Conservation (phyloP, 2,888 invertebrate genomes). For the Euzetes globulus region DNA sequence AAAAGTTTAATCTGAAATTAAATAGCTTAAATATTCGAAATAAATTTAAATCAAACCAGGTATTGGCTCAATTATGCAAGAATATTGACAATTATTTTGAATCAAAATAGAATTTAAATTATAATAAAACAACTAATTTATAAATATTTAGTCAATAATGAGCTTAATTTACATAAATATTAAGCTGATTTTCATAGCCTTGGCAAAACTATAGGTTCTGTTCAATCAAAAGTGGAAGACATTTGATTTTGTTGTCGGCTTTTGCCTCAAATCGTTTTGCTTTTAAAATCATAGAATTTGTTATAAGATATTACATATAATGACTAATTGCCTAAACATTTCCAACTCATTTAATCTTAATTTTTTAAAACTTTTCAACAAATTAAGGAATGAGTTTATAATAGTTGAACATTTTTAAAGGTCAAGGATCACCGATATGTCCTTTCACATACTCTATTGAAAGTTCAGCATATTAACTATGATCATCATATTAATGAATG, state of each 20-base stretch:
- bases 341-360: background rate
- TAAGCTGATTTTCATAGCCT: background rate
- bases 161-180: background rate
- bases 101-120: background rate
- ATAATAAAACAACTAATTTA: background rate
- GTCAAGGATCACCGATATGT: background rate
- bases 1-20: no score
- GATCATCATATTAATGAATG: no score
- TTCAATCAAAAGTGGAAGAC: slow-evolving; percentile 8
- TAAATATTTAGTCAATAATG: background rate
- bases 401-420: background rate
- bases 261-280: background rate
- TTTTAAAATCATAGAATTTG: background rate
- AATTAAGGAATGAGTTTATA: no score
- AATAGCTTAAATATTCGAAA: no score
- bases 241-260: slow-evolving; percentile 21
- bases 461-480: no score
- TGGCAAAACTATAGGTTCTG: background rate
- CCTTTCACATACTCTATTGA: background rate
- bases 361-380: no score
- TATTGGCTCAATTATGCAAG: no score
- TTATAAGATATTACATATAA: background rate
- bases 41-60: no score
- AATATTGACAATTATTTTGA: background rate
- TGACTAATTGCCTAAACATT: background rate